Evolutionary conservation across 1,140 invertebrate genomes (phyloP), one percentile per base, ranked within the genome.

Genomic region (Streblospio benedicti): DNA sequence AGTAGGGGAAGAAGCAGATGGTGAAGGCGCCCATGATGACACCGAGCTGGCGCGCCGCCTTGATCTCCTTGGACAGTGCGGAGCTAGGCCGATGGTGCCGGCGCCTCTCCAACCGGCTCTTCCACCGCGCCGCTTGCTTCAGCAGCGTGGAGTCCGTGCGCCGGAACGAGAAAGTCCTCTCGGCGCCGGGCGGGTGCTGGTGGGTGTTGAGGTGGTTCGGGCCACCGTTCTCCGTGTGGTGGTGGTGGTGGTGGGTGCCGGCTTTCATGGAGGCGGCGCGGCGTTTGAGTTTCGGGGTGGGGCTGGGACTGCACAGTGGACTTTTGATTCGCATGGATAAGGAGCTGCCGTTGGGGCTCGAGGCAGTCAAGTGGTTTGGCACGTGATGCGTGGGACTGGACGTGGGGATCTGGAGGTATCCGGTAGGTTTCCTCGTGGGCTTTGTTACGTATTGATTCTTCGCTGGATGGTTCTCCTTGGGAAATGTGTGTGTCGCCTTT

Each of bases 21-120:
- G 83, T 80, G 70, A 85, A 85, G 0, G 83, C 84, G 5, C 83
- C 83, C 71, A 85, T 82, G 58, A 85, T 85, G 9, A 85, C 83
- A 1, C 83, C 84, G 16, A 85, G 75, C 65, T 85, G 85, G 44
- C 82, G 73, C 1, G 84, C 84, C 5, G 84, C 84, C 70, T 85
- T 82, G 63, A 83, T 83, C 61, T 85, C 83, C 60, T 83, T 83
- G 25, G 74, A 73, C 20, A 83, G 66, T 45, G 71, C 69, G 14
- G 73, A 66, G 56, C 66, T 71, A 54, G 69, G 69, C 2, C 67
- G 64, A 6, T 14, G 35, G 18, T 25, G 31, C 41, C 23, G 27
- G 14, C 49, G 28, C 33, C 32, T 41, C 16, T 33, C 50, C 4
- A 30, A 33, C 16, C 27, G 52, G 9, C 25, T n/a, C 31, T 23